Evolutionary conservation across 2,888 invertebrate species (phyloP), one percentile per base, ranked within the genome.

Genomic region (Aplocera efformata): DNA sequence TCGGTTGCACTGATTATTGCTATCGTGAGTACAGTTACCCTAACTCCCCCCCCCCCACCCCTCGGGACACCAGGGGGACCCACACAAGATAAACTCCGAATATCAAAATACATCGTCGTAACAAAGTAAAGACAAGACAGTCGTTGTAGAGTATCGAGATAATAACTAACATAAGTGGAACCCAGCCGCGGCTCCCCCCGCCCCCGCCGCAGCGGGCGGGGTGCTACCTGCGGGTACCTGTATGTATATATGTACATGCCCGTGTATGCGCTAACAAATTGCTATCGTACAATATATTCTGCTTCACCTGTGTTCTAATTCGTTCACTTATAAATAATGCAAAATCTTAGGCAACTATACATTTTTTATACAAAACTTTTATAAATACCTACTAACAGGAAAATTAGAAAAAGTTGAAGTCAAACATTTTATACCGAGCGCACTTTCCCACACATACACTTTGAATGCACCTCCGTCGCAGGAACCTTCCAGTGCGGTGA

Each of bases 301-400:
- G 58, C 56, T 69, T 70, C 43, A 79, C 80, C 79, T 79, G 81
- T 79, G 59, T 66, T 63, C 63, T 79, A 82, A 82, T 82, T 82
- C 82, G 82, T 81, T 80, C 60, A 64, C 76, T 79, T 78, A 63
- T 54, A 52, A 40, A 56, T 50, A 32, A 48, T 47, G 37, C 41
- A 48, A 32, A 35, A 25, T 24, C 30, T 27, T 27, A 22, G 7
- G 10, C 4, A 10, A 5, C 1, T 9, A 10, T n/a, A 29, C 6
- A 20, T 17, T 29, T 17, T 17, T 3, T 5, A 17, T n/a, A n/a
- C n/a, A 17, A 17, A 17, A 17, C 13, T 17, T 17, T 17, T 5
- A 17, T 17, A n/a, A n/a, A n/a, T n/a, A n/a, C n/a, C n/a, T n/a
- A n/a, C 5, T 17, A 17, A 17, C 13, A 17, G 5, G 13, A 17